Percentiles rank a stretch among this genome's conserved stretches.
These are phyloP conservation scores for Meta bourneti DNA, from an alignment of 2,888 invertebrate genomes.

Conservation along the genomic window DNA sequence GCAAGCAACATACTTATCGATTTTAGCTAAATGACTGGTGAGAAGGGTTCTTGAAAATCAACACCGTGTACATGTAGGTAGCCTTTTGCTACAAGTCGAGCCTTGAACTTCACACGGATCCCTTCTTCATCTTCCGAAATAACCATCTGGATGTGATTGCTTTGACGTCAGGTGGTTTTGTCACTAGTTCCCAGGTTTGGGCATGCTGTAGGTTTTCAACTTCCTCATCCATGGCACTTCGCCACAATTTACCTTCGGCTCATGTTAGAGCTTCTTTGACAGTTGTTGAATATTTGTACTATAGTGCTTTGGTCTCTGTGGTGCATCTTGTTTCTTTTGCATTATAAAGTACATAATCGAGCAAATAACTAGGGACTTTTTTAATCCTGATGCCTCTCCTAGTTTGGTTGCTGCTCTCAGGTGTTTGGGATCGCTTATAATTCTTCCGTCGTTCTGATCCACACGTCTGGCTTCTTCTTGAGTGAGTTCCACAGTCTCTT, in stretches of 20 bases:
- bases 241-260: constrained; percentile 33
- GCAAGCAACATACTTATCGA: constrained; percentile 43
- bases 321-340: background rate
- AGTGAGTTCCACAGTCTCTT: too few species aligned
- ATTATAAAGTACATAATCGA: constrained; percentile 26
- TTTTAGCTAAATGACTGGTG: constrained; percentile 76
- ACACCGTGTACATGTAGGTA: constrained; percentile 69
- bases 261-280: constrained; percentile 37
- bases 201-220: constrained; percentile 19
- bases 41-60: constrained; percentile 78
- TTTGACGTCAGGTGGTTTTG: constrained; percentile 34
- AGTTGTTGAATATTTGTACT: constrained; percentile 12
- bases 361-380: background rate
- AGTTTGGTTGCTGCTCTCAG: too few species aligned
- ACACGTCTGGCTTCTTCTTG: too few species aligned
- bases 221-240: constrained; percentile 46
- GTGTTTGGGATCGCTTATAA: too few species aligned
- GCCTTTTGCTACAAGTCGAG: constrained; percentile 77
- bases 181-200: constrained; percentile 37
- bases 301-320: too few species aligned
- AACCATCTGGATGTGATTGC: constrained; percentile 6
- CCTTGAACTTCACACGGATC: constrained; percentile 76
- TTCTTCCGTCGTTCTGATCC: too few species aligned
- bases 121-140: constrained; percentile 28
- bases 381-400: background rate